phyloP scores from a whole-genome alignment of 1,140 invertebrate genomes.

The Coenobita brevimanus region DNA sequence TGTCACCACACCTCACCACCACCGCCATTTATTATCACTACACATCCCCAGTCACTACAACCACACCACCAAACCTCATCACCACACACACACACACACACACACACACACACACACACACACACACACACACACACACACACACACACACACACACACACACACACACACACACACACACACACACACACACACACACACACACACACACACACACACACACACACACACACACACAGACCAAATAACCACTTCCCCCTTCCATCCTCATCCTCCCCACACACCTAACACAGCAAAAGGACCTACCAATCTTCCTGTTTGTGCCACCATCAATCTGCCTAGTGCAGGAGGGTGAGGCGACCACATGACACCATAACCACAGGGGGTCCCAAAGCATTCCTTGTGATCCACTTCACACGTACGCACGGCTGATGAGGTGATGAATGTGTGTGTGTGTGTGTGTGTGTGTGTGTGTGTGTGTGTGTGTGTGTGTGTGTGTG shows the following conservation, averaged over 20 bases:
- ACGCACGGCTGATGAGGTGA: too few relatives aligned
- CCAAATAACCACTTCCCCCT: not conserved
- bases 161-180: slow-evolving; percentile 26
- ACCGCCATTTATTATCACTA: too few relatives aligned
- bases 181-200: not conserved
- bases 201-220: slow-evolving; percentile 1
- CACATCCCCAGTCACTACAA: too few relatives aligned
- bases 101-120: slow-evolving; percentile 10
- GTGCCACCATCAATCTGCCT: too few relatives aligned
- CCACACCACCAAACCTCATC: too few relatives aligned
- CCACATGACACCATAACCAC: too few relatives aligned
- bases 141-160: slow-evolving; percentile 19
- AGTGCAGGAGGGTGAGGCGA: not conserved
- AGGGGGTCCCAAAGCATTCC: too few relatives aligned
- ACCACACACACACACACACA: slow-evolving; percentile 9
- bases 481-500: not conserved
- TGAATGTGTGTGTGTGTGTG: not conserved
- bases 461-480: slow-evolving; percentile 5
- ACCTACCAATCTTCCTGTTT: too few relatives aligned
- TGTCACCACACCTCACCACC: too few relatives aligned
- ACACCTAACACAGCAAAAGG: not conserved
- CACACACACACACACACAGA: too few relatives aligned
- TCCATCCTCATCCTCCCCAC: not conserved
- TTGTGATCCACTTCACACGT: too few relatives aligned
- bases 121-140: slow-evolving; percentile 32